Percentiles rank a stretch among this genome's conserved stretches.
Evolutionary conservation across 35 echinoderm and acorn worm genomes (phyloP).

Genomic region (Heliocidaris tuberculata): DNA sequence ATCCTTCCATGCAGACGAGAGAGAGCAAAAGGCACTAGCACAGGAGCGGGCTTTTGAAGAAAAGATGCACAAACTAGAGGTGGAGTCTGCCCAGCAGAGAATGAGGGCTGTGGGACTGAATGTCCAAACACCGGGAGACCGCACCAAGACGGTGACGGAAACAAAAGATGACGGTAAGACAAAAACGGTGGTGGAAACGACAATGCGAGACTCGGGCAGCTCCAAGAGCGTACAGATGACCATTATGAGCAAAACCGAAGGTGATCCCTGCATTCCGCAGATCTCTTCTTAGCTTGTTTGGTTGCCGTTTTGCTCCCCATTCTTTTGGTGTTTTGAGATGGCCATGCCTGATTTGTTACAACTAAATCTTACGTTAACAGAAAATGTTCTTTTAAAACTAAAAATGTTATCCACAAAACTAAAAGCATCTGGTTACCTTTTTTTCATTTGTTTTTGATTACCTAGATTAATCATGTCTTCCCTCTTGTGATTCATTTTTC

Average conservation of each 20-base stretch:
- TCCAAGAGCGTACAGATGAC: conserved; percentile 41
- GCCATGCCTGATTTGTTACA: conserved; percentile 33
- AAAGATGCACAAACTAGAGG: conserved; percentile 38
- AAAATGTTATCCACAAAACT: background rate
- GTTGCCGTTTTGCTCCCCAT: background rate
- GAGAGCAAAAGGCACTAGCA: background rate
- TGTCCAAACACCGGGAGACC: background rate
- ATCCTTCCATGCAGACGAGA: conserved; percentile 14
- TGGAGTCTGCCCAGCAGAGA: conserved; percentile 11
- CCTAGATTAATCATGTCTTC: too few relatives aligned
- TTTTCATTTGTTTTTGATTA: background rate
- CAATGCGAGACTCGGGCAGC: background rate
- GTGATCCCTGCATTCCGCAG: background rate
- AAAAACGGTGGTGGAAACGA: background rate
- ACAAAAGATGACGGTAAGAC: conserved; percentile 32
- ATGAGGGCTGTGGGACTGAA: conserved; percentile 33
- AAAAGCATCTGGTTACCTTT: background rate
- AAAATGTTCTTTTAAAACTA: background rate
- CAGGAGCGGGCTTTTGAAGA: conserved; percentile 31
- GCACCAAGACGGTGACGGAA: background rate
- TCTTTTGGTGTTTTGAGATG: background rate
- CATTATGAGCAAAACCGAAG: conserved; percentile 48
- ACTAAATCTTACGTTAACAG: background rate
- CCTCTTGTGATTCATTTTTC: background rate
- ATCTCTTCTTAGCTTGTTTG: background rate